Conservation (phyloP, 2,888 invertebrate genomes). For the Oxycera nigricornis region DNA sequence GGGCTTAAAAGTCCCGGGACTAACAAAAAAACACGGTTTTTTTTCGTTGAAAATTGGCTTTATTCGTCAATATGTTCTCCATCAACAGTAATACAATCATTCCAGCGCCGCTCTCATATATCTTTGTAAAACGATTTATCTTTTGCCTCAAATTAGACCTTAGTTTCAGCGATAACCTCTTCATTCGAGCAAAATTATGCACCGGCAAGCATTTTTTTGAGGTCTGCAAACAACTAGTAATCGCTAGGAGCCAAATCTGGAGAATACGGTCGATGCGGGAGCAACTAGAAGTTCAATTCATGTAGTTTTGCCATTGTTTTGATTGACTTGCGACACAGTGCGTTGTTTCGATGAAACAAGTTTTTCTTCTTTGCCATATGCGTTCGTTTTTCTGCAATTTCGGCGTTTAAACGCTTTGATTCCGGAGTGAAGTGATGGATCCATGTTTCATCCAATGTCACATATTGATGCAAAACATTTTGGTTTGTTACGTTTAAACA, state of each 20-base stretch:
- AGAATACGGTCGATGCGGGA: neutral
- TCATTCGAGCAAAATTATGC: too few relatives aligned
- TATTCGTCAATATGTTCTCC: too few relatives aligned
- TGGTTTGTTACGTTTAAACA: neutral
- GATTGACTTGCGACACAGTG: neutral
- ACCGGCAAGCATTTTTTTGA: too few relatives aligned
- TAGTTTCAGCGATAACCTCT: too few relatives aligned
- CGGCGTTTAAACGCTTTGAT: neutral
- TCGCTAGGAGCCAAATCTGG: neutral
- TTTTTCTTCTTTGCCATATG: neutral
- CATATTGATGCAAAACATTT: neutral
- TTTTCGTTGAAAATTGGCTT: too few relatives aligned
- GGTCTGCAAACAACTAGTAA: neutral
- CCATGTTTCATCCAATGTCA: neutral
- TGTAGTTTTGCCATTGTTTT: neutral
- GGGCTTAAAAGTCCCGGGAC: too few relatives aligned
- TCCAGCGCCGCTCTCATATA: too few relatives aligned
- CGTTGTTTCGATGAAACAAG: neutral
- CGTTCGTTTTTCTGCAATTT: neutral
- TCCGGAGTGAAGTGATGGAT: neutral
- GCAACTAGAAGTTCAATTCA: neutral
- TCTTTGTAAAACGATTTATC: too few relatives aligned
- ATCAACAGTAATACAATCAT: too few relatives aligned
- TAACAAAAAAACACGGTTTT: too few relatives aligned
- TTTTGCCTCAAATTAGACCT: too few relatives aligned